Percentiles rank a stretch among this genome's conserved stretches.
These are phyloP conservation scores for Strigamia maritima DNA, from an alignment of 2,888 invertebrate genomes.

Conservation along the genomic window DNA sequence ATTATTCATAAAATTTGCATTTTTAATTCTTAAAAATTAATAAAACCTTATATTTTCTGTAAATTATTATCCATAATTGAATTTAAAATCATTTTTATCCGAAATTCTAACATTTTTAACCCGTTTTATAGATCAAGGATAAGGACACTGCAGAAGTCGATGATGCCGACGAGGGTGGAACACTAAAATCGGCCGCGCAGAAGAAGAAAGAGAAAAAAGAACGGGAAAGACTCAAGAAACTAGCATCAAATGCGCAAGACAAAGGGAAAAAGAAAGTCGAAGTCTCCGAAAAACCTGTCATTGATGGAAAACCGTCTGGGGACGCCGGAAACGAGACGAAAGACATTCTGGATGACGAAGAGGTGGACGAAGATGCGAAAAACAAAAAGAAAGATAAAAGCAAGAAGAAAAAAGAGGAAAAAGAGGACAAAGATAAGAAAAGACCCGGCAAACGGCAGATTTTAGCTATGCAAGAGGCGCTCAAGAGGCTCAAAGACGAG, in stretches of 20 bases:
- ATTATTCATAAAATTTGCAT: too few species aligned
- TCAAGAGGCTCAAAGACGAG: constrained; percentile 51
- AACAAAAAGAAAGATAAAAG: constrained; percentile 49
- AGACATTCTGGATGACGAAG: constrained; percentile 17
- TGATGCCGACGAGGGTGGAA: constrained; percentile 59
- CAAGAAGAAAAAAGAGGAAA: constrained; percentile 49
- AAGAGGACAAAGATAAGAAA: constrained; percentile 52
- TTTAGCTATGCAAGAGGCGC: constrained; percentile 79
- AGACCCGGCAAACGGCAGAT: constrained; percentile 79
- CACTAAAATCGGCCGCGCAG: constrained; percentile 76
- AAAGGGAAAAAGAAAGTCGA: constrained; percentile 57
- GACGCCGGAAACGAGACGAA: neutral
- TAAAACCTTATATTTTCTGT: too few species aligned
- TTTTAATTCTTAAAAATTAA: too few species aligned
- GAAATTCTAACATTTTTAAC: too few species aligned
- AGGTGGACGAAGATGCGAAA: constrained; percentile 41
- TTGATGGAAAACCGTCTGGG: neutral
- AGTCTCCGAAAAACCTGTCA: constrained; percentile 45
- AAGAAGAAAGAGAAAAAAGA: constrained; percentile 88
- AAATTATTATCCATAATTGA: too few species aligned
- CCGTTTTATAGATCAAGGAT: neutral
- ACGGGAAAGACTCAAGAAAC: constrained; percentile 64
- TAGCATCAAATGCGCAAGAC: constrained; percentile 64
- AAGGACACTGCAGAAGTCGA: constrained; percentile 48
- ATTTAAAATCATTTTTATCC: too few species aligned